Base-by-base conservation (phyloP, 2,113 vertebrate species). In the Ctenodactylus gundi region DNA sequence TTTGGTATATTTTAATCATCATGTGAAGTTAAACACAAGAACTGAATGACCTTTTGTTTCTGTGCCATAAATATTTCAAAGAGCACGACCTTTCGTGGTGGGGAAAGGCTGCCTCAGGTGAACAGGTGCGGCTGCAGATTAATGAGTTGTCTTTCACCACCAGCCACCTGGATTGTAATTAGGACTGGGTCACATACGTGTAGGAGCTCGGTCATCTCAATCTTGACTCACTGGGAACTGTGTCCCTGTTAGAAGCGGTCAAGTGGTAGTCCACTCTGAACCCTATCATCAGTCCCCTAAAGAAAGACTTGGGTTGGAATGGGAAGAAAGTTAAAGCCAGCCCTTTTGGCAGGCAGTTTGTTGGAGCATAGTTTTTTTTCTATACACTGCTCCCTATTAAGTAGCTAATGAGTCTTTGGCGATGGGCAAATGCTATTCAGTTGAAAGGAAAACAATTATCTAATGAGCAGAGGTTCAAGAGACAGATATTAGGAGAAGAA, bases 31-130 rank as follows among this genome's bases (percentile, higher is more conserved):
- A 75, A 92, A 92, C 67, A 78, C 72, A 91, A 75, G 23, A 93
- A 73, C 23, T 29, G 29, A 76, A 72, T 92, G 73, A 78, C 68
- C 73, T 96, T 96, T 95, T 55, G n/a, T 90, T 96, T 90, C 39
- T 60, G 31, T 34, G 49, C n/a, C 77, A 83, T 90, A 76, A 95
- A 90, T 92, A 78, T 91, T 88, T 92, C 46, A 85, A 86, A 94
- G 29, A 44, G 89, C 68, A 67, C 9, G 81, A 94, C 15, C 73
- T 94, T 94, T n/a, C 6, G 17, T 18, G 14, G 86, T 86, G 4
- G 9, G 64, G 53, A 60, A 83, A 60, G 55, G 20, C 7, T 39
- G 14, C 89, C 75, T n/a, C 78, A 65, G 73, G 41, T 60, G 81
- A 88, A 75, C 77, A 96, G 93, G 53, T 86, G 73, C 76, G 29